Base-by-base conservation (phyloP, 2,888 invertebrate species). In the Dryobota labecula region DNA sequence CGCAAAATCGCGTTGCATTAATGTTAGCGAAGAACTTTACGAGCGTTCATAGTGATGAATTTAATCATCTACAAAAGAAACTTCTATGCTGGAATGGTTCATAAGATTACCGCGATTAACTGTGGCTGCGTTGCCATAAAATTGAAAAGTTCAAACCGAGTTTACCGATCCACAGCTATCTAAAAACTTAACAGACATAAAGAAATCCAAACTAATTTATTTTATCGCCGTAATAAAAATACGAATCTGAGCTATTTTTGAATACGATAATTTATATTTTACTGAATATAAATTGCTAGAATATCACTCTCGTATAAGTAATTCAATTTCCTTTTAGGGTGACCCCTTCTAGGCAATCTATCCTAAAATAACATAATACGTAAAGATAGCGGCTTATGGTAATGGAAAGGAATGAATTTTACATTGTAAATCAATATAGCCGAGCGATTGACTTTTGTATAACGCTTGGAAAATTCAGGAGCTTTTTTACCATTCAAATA, bases 311-410 rank as follows among this genome's bases (percentile, higher is more conserved):
- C 69, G 64, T 82, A 80, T 67, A 77, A 83, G 86, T 87, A 86
- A 89, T 89, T 87, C 86, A 85, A 87, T 88, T 89, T 87, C 82
- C 84, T 85, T 84, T 80, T 83, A 70, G 74, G 79, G 78, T 86
- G 72, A 85, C 86, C 87, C 86, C 83, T 87, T 87, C 75, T 81
- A 87, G 86, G 84, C 86, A 87, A 89, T 90, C 87, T 84, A 88
- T 90, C 92, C 90, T 92, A 92, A 91, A 91, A 91, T 87, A 92
- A 92, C 88, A 91, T 86, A 87, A 87, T 89, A 84, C 84, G 82
- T 80, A 83, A 87, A 89, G 86, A 88, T 89, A 85, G 83, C 84
- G 84, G 84, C 87, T 87, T 87, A 84, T 81, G 81, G 78, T 86
- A 85, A 85, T 78, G 77, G 70, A 70, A 84, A 72, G 77, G 71